Conservation (phyloP, 2,888 invertebrate species). For the Epinotia nisella region DNA sequence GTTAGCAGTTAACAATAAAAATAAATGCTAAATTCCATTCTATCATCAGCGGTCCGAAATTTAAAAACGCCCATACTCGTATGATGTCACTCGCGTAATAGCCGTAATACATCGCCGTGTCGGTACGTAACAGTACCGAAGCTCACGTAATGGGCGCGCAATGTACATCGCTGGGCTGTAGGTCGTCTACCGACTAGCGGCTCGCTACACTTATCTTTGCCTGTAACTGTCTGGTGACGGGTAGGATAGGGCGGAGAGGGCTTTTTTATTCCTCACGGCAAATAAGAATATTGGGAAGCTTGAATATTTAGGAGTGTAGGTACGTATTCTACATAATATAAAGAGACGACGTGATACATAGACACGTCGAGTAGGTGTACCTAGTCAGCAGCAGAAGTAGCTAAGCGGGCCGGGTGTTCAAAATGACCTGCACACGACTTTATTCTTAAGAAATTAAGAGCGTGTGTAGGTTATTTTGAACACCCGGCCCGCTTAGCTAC, state of each 20-base stretch:
- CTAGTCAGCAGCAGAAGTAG: too few relatives aligned
- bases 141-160: constrained; percentile 27
- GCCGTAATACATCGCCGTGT: constrained; percentile 19
- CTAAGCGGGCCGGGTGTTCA: too few relatives aligned
- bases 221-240: constrained; percentile 50
- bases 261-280: constrained; percentile 11
- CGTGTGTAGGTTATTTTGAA: too few relatives aligned
- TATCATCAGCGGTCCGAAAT: not conserved
- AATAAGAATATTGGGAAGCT: not conserved
- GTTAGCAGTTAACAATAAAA: too few relatives aligned
- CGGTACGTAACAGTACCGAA: not conserved
- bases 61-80: not conserved
- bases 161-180: constrained; percentile 41
- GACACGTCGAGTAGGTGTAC: too few relatives aligned
- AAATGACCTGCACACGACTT: too few relatives aligned
- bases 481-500: too few relatives aligned
- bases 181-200: constrained; percentile 51
- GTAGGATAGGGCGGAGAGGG: constrained; percentile 42
- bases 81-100: constrained; percentile 35
- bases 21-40: not conserved
- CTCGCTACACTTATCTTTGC: constrained; percentile 50
- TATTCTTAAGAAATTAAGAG: too few relatives aligned
- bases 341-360: too few relatives aligned
- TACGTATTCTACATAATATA: too few relatives aligned
- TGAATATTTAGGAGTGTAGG: too few relatives aligned